Conservation (phyloP, 1,140 invertebrate species). For the Argopecten irradians region DNA sequence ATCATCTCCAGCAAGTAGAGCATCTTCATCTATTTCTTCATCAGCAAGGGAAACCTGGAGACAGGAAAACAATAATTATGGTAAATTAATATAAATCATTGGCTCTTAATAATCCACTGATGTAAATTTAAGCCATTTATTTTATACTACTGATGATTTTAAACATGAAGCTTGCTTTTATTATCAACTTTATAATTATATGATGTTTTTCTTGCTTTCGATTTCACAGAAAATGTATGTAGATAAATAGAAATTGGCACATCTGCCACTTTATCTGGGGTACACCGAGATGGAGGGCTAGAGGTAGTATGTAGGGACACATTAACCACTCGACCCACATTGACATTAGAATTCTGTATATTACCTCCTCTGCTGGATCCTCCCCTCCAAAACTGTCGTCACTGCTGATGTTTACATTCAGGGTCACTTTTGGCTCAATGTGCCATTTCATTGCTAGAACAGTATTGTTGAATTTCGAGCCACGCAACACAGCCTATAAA, state of each 20-base stretch:
- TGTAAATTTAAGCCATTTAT: too few relatives aligned
- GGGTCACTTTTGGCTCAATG: constrained; percentile 66
- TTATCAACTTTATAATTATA: too few relatives aligned
- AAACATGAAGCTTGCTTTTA: too few relatives aligned
- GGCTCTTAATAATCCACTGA: too few relatives aligned
- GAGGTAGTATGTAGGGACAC: background rate
- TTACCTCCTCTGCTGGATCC: constrained; percentile 60
- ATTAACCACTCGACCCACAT: background rate
- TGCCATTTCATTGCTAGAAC: constrained; percentile 76
- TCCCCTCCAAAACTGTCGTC: constrained; percentile 47
- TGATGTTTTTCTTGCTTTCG: too few relatives aligned
- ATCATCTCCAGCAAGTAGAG: constrained; percentile 77
- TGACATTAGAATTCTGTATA: constrained; percentile 26
- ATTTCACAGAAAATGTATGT: too few relatives aligned
- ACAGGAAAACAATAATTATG: constrained; percentile 1
- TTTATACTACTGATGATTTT: too few relatives aligned
- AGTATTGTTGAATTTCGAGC: constrained; percentile 77
- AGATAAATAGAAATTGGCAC: too few relatives aligned
- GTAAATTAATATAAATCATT: too few relatives aligned
- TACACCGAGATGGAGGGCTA: background rate
- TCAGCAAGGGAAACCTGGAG: constrained; percentile 39
- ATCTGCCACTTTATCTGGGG: background rate
- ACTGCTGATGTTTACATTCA: constrained; percentile 59
- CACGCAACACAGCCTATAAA: constrained; percentile 73
- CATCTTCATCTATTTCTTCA: constrained; percentile 72